phyloP scores from a whole-genome alignment of 2,113 vertebrate genomes.

The Centropus bengalensis region DNA sequence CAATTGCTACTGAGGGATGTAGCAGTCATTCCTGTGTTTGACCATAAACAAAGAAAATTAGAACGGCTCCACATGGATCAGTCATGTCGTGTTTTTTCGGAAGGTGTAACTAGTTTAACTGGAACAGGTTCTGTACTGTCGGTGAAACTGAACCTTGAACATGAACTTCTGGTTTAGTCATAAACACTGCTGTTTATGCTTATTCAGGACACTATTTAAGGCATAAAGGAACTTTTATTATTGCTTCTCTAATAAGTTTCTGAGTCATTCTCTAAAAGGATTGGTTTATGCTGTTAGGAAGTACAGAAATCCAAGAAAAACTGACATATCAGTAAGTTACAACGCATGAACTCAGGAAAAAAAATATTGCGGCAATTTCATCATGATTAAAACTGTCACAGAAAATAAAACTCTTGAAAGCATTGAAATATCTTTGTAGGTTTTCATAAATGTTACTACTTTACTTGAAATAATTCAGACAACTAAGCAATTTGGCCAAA shows the following conservation, averaged over 20 bases:
- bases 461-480: not conserved
- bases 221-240: constrained; percentile 55
- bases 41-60: constrained; percentile 35
- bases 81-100: constrained; percentile 32
- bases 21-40: not conserved
- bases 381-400: not conserved
- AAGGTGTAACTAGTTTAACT: constrained; percentile 38
- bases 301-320: constrained; percentile 18
- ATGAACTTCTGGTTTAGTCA: constrained; percentile 61
- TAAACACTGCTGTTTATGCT: constrained; percentile 52
- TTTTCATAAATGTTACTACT: not conserved
- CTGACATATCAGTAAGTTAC: not conserved
- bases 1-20: not conserved
- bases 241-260: constrained; percentile 21
- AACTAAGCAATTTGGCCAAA: not conserved
- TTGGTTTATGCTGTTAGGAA: constrained; percentile 55
- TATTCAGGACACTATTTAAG: constrained; percentile 41
- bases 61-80: not conserved
- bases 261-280: constrained; percentile 58
- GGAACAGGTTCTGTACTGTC: constrained; percentile 49
- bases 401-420: not conserved
- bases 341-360: not conserved
- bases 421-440: not conserved
- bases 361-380: not conserved
- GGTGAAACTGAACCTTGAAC: constrained; percentile 51